Evolutionary conservation across 2,888 invertebrate genomes (phyloP), one percentile per base, ranked within the genome.

Genomic region (Oxystoma pomonae): DNA sequence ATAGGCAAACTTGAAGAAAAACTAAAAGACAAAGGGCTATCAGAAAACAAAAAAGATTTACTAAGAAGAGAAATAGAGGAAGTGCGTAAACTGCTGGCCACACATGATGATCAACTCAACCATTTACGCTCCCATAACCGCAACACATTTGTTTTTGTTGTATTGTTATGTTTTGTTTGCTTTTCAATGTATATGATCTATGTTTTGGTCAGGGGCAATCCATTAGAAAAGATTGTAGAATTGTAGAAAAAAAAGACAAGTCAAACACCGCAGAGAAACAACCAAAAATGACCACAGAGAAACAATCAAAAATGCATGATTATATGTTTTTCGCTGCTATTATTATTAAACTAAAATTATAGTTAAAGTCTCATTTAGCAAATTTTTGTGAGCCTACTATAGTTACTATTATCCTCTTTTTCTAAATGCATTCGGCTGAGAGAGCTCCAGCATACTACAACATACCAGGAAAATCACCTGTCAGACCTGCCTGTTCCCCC

Each of bases 151-250:
- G 66, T 72, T 19, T 68, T 77, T 62, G 74, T 72, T 16, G 73
- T 69, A 1, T 72, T 71, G 12, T 60, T 77, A 56, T 71, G 73
- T 62, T 73, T 77, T 57, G 64, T 75, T 16, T 69, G 71, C 57
- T 78, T 76, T 64, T 70, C 75, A 17, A 62, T 76, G 2, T 78
- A 76, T 68, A 73, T 75, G 67, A 55, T 78, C 16, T 76, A 75
- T 67, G 67, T 74, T 22, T 68, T 78, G 60, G 62, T 75, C 17
- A 66, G 68, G n/a, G 71, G 72, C 51, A 35, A 35, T 12, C 35
- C 35, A 3, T 7, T 35, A 35, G 35, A 35, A 35, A 35, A 35
- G 35, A 12, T 35, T 35, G 3, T 3, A 12, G 35, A 35, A 7
- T 35, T 35, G 3, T 35, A 35, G 12, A 35, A 35, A 7, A 35